Conservation (phyloP, 2,888 invertebrate species). For the Volucella inflata region DNA sequence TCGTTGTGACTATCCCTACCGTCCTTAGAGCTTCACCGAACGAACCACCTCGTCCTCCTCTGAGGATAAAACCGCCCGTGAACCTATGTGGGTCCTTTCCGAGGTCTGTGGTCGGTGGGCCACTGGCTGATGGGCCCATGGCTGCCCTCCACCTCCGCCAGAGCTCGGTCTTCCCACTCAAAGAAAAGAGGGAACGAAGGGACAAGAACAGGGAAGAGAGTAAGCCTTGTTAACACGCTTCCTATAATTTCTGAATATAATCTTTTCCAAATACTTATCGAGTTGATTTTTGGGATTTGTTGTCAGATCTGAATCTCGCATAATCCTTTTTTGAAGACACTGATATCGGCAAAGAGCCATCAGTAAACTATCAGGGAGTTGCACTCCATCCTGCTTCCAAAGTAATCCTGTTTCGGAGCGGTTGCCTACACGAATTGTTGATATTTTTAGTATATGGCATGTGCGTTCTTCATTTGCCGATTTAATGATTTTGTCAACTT, state of each 20-base stretch:
- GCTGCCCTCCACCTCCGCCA: no score
- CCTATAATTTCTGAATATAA: neutral
- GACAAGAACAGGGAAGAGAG: no score
- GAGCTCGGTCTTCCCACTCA: no score
- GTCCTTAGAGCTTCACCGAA: no score
- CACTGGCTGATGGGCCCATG: no score
- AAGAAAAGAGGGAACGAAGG: no score
- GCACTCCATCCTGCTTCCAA: constrained; percentile 69
- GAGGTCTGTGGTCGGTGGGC: no score
- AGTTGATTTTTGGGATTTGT: constrained; percentile 16
- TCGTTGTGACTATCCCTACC: no score
- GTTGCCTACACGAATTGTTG: constrained; percentile 17
- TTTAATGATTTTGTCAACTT: neutral
- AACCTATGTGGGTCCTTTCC: no score
- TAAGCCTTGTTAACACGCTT: no score
- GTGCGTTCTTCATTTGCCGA: constrained; percentile 38
- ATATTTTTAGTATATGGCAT: neutral
- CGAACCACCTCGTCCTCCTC: no score
- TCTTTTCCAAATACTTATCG: constrained; percentile 35
- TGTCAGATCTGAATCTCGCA: constrained; percentile 29
- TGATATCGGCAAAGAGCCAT: constrained; percentile 66
- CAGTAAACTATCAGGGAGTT: constrained; percentile 74
- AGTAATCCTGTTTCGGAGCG: constrained; percentile 69
- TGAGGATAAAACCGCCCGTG: no score
- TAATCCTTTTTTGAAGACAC: constrained; percentile 69